Evolutionary conservation across 2,113 vertebrate species (phyloP).

Genomic region (Hirundichthys speculiger): DNA sequence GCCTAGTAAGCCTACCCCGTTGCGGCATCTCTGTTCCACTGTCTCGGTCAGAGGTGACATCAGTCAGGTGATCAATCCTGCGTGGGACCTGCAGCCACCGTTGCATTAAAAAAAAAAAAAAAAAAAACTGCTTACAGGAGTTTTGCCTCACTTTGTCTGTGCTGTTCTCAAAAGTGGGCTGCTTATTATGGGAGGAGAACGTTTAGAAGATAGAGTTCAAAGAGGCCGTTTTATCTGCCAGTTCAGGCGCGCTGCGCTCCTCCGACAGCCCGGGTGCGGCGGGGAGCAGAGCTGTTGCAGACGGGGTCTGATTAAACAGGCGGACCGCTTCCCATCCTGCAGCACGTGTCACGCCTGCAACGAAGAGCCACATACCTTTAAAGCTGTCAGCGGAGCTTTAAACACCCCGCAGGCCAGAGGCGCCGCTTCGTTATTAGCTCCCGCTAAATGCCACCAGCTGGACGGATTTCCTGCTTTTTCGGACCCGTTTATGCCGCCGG

Average conservation of each 20-base stretch:
- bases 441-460: slow-evolving; percentile 21
- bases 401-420: slow-evolving; percentile 27
- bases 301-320: slow-evolving; percentile 19
- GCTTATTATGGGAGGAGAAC: slow-evolving; percentile 8
- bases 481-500: slow-evolving; percentile 1
- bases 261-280: slow-evolving; percentile 4
- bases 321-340: slow-evolving; percentile 5
- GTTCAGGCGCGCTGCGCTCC: background rate
- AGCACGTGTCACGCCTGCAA: slow-evolving; percentile 14
- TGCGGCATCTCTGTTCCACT: too few relatives aligned
- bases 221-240: slow-evolving; percentile 10
- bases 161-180: background rate
- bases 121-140: background rate
- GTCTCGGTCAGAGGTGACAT: too few relatives aligned
- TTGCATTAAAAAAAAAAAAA: too few relatives aligned
- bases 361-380: slow-evolving; percentile 13
- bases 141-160: slow-evolving; percentile 7
- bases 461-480: slow-evolving; percentile 16
- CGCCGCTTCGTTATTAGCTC: slow-evolving; percentile 19
- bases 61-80: too few relatives aligned
- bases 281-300: background rate
- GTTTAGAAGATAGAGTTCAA: slow-evolving; percentile 4
- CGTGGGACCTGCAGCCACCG: too few relatives aligned
- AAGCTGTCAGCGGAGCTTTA: slow-evolving; percentile 30
- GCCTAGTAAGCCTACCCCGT: too few relatives aligned